Base-by-base conservation (phyloP, 2,888 invertebrate species). In the Eupeodes latifasciatus region DNA sequence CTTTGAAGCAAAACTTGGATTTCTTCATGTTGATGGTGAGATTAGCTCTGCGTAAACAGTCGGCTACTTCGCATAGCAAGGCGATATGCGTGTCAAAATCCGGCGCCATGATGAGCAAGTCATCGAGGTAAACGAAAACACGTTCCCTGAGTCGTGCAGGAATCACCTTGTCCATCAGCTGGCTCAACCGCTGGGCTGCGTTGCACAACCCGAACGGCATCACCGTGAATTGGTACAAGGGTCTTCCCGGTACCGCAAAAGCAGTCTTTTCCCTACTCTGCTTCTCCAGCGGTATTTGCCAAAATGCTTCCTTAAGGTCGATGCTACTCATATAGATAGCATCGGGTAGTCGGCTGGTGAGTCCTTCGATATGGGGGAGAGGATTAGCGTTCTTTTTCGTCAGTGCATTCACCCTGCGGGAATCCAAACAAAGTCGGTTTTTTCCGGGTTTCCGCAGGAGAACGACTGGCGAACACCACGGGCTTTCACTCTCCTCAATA, bases 141-240 rank as follows among this genome's bases (percentile, higher is more conserved):
- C 55, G 19, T 27, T 89, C 69, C 5, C 74, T 64, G 16, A 90
- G 62, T 4, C 64, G 55, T 27, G 81, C 16, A 14, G 80, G 77
- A 27, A 88, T 62, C 59, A 83, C 78, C 57, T 80, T 75, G 36
- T 88, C 87, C 40, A 85, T 89, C 3, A 89, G 57, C 3, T 82
- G 57, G 44, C 80, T 82, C 80, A 86, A 81, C 12, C 78, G 78
- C 61, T 89, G 88, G 11, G 83, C 75, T 16, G 81, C 89, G 10
- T 85, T 87, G 12, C 87, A 87, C 14, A 89, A 40, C 14, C 89
- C 86, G 47, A 89, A 87, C 34, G 87, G 89, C 82, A 89, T 89
- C 4, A 82, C 80, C 0, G 51, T 72, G 51, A 85, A 86, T 47
- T 89, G 89, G 62, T 89, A 89, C 10, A 89, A 55, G 5, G 88